A percentile compares a stretch with the other conserved stretches of the same genome.
Evolutionary conservation across 2,113 vertebrate genomes (phyloP).

Genomic region (Rhabdomys dilectus): DNA sequence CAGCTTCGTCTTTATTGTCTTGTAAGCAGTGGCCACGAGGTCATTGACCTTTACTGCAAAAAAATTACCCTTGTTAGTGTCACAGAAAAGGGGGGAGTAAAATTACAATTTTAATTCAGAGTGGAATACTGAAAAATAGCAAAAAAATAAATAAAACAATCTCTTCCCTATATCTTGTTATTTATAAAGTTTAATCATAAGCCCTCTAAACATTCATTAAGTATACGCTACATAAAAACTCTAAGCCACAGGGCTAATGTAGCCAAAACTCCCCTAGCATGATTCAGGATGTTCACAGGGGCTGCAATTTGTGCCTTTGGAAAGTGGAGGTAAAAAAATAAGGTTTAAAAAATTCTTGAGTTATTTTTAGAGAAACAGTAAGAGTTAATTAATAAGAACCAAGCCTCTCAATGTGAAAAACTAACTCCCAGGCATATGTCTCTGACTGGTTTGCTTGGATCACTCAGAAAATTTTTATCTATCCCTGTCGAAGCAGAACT

Average conservation of each 20-base stretch:
- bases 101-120: conserved; percentile 69
- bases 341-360: background rate
- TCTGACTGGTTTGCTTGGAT: background rate
- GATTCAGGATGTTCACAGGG: background rate
- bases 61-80: conserved; percentile 73
- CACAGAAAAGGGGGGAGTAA: conserved; percentile 29
- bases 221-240: conserved; percentile 1
- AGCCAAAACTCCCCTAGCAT: background rate
- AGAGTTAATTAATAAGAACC: conserved; percentile 12
- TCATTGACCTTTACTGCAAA: conserved; percentile 96
- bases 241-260: background rate
- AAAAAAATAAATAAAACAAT: conserved; percentile 30
- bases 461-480: background rate
- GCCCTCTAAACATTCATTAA: conserved; percentile 19
- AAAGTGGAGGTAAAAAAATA: background rate
- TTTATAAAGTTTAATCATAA: conserved; percentile 55
- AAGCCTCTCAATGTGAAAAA: conserved; percentile 1
- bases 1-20: conserved; percentile 96
- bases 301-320: background rate
- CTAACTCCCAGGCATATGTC: background rate
- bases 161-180: conserved; percentile 27
- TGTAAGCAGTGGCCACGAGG: conserved; percentile 93
- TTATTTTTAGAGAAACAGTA: background rate
- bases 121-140: conserved; percentile 23
- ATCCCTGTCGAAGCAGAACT: background rate